phyloP scores from a whole-genome alignment of 2,888 invertebrate genomes.

The Uropetala carovei region DNA sequence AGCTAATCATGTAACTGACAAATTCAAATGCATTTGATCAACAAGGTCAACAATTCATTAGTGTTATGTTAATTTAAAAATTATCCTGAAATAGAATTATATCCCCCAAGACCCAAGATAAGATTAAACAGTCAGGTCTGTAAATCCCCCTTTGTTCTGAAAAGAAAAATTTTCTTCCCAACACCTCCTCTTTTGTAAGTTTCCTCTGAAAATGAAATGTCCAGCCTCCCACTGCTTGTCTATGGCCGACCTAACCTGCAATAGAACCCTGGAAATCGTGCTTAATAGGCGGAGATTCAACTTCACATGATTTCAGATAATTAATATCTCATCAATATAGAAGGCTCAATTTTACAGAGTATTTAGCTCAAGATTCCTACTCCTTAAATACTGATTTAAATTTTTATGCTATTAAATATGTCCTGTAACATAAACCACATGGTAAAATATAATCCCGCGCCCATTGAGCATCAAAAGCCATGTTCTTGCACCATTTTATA shows the following conservation, averaged over 20 bases:
- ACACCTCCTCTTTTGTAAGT: constrained; percentile 58
- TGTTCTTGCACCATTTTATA: constrained; percentile 53
- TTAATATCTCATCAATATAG: background rate
- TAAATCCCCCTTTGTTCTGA: constrained; percentile 56
- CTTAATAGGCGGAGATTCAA: constrained; percentile 59
- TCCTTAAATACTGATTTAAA: background rate
- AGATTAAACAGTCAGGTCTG: constrained; percentile 40
- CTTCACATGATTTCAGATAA: constrained; percentile 50
- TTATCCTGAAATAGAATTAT: constrained; percentile 67
- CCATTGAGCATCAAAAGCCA: constrained; percentile 64
- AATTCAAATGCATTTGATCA: constrained; percentile 58
- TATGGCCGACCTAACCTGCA: constrained; percentile 67
- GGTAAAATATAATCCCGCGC: constrained; percentile 41
- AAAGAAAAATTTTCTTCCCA: constrained; percentile 65
- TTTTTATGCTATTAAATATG: background rate
- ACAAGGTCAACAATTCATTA: constrained; percentile 51
- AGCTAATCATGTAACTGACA: constrained; percentile 56
- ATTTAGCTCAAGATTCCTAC: constrained; percentile 26
- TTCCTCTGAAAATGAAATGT: constrained; percentile 65
- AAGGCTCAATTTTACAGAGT: background rate
- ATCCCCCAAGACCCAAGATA: constrained; percentile 53
- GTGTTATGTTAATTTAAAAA: constrained; percentile 65
- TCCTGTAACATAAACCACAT: constrained; percentile 50
- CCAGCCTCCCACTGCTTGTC: constrained; percentile 65
- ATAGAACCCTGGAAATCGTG: constrained; percentile 66